These are phyloP conservation scores for Pseudococcus longispinus DNA, from an alignment of 2,888 invertebrate genomes.

Conservation along the genomic window DNA sequence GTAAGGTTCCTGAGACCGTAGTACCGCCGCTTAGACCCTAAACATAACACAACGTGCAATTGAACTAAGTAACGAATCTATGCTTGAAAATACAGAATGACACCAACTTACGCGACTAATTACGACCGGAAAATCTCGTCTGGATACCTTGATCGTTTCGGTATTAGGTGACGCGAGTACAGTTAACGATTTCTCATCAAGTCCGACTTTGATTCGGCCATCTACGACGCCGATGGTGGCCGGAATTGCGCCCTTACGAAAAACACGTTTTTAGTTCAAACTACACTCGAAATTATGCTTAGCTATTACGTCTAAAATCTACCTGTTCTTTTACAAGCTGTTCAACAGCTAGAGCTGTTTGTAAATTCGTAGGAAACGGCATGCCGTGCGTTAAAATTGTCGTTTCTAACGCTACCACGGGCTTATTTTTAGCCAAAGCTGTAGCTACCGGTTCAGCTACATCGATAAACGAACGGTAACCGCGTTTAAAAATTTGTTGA, in stretches of 20 bases:
- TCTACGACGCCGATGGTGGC: slow-evolving; percentile 90
- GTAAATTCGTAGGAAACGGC: slow-evolving; percentile 90
- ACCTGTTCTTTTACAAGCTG: slow-evolving; percentile 75
- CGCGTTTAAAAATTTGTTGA: neutral
- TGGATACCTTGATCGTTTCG: slow-evolving; percentile 80
- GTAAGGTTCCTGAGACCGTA: slow-evolving; percentile 93
- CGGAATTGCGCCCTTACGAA: slow-evolving; percentile 80
- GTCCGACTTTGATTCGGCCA: slow-evolving; percentile 83
- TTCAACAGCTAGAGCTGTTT: slow-evolving; percentile 85
- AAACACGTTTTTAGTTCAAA: neutral
- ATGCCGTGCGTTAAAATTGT: slow-evolving; percentile 98
- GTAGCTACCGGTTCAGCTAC: slow-evolving; percentile 67
- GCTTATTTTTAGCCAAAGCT: slow-evolving; percentile 71
- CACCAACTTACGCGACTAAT: slow-evolving; percentile 67
- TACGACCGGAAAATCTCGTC: slow-evolving; percentile 83
- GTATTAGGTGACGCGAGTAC: slow-evolving; percentile 68
- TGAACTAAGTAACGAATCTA: neutral
- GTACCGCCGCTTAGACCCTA: slow-evolving; percentile 83
- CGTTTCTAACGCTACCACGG: slow-evolving; percentile 94
- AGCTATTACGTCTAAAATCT: slow-evolving; percentile 59
- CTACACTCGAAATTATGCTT: neutral
- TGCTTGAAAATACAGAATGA: neutral
- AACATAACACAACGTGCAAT: slow-evolving; percentile 60
- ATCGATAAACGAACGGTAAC: neutral
- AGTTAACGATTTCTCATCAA: slow-evolving; percentile 71